Evolutionary conservation across 2,888 invertebrate species (phyloP), one percentile per base, ranked within the genome.

Genomic region (Tortrix viridana): DNA sequence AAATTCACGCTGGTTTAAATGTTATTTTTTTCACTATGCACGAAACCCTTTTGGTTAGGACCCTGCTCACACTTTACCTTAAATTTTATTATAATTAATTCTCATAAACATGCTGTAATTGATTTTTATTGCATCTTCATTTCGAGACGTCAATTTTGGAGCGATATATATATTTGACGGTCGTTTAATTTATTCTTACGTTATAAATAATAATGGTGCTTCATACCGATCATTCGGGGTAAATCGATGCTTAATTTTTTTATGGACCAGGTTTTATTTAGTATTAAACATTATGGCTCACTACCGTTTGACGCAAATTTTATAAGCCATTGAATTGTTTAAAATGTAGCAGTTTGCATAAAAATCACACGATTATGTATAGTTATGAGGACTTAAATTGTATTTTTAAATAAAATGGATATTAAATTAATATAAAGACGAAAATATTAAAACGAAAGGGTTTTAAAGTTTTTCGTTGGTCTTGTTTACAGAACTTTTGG

Each of bases 71-170:
- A 7, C 62, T 62, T 62, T 16, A 46, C 55, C 26, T 6, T 22
- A 12, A 66, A 71, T 70, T 69, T 69, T 69, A 71, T 74, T 71
- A 70, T 69, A 71, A 76, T 75, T 73, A 72, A 73, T 72, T 72
- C 60, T 64, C 74, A 72, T 76, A 74, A 76, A 77, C 67, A 73
- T 73, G 49, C 38, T 47, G 63, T 48, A 56, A 63, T 60, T 63
- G 62, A 66, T 66, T 66, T 63, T 63, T 59, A 62, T 55, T 56
- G 62, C 62, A 22, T 59, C 38, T 49, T 65, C 59, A 63, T 47
- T 37, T 12, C 58, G 41, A 57, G 26, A 52, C 56, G 46, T 26
- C 52, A 26, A 38, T 57, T 57, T 46, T 52, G 57, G 26, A 46
- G 7, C 52, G 50, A 54, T 58, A 58, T 54, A 52, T 61, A n/a